A percentile compares a stretch with the other conserved stretches of the same genome.
phyloP scores from a whole-genome alignment of 2,797 vertebrate genomes.

The Sciaenops ocellatus region DNA sequence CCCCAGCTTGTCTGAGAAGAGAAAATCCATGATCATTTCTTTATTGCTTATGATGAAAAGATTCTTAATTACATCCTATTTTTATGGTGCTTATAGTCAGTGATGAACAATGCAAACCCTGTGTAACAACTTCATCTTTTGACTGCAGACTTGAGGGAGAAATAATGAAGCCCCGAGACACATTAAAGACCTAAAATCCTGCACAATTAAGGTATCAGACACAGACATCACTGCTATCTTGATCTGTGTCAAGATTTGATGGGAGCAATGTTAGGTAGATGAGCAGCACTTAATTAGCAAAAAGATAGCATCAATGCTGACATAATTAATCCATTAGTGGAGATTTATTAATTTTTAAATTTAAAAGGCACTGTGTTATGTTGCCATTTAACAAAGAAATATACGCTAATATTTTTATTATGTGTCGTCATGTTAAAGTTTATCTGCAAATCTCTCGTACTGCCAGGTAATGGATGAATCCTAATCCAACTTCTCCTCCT shows the following conservation, averaged over 20 bases:
- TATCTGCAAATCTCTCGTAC: background rate
- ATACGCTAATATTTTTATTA: background rate
- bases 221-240: background rate
- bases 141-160: background rate
- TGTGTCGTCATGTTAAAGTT: background rate
- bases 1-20: slow-evolving; percentile 92
- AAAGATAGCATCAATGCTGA: background rate
- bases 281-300: background rate
- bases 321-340: background rate
- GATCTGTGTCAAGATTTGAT: slow-evolving; percentile 11
- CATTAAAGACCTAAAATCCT: background rate
- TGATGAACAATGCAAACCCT: background rate
- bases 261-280: background rate
- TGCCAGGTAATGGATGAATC: background rate
- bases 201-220: background rate
- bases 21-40: slow-evolving; percentile 70
- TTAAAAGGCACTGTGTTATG: background rate
- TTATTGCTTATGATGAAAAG: slow-evolving; percentile 23
- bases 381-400: background rate
- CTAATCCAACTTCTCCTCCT: background rate
- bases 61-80: slow-evolving; percentile 3
- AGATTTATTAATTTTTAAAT: background rate
- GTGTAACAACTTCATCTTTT: background rate
- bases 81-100: background rate
- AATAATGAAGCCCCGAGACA: background rate